Conservation (phyloP, 2,888 invertebrate genomes). For the Polietes domitor region DNA sequence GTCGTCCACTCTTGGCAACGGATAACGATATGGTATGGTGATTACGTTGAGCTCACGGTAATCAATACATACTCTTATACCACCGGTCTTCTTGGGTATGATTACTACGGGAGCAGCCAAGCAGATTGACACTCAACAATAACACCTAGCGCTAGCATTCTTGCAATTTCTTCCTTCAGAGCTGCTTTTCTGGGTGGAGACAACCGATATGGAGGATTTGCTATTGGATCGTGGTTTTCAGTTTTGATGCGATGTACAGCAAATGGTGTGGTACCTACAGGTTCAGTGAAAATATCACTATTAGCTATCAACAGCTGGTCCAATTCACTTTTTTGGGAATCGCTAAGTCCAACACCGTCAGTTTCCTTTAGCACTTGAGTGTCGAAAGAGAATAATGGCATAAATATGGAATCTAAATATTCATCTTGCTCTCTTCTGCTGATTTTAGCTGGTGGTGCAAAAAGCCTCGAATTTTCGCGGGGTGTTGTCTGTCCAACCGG, state of each 20-base stretch:
- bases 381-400: conserved; percentile 35
- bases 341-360: conserved; percentile 39
- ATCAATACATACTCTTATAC: conserved; percentile 53
- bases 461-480: not conserved
- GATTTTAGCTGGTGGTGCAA: conserved; percentile 2
- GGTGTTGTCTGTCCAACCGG: conserved; percentile 24
- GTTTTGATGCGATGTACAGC: conserved; percentile 51
- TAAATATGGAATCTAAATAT: conserved; percentile 5
- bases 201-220: conserved; percentile 5
- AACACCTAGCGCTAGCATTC: conserved; percentile 1
- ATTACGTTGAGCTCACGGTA: conserved; percentile 8
- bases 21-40: conserved; percentile 11
- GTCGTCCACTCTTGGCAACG: too few relatives aligned
- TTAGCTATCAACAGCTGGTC: conserved; percentile 26
- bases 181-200: not conserved
- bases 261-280: too few relatives aligned
- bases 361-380: conserved; percentile 23
- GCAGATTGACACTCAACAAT: not conserved
- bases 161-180: not conserved
- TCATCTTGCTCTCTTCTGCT: not conserved
- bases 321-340: conserved; percentile 23
- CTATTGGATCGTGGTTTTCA: not conserved
- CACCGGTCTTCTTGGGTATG: conserved; percentile 72
- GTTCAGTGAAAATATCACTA: conserved; percentile 38
- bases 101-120: conserved; percentile 72